Conservation (phyloP, 53 echinoderm and acorn worm genomes). For the Zoroaster sp. region DNA sequence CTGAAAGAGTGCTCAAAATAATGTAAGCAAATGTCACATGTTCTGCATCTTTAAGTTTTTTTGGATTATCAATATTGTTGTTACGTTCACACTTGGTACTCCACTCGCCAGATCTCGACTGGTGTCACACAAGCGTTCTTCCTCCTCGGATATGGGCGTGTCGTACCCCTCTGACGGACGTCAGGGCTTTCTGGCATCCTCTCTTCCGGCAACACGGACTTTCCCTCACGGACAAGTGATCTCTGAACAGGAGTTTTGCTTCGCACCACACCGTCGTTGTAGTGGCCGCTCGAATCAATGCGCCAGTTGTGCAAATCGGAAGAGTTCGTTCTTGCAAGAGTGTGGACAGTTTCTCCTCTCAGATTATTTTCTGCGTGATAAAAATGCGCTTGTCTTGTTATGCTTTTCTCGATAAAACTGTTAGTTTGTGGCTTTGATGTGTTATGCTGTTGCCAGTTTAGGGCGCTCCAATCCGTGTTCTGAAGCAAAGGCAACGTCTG, state of each 20-base stretch:
- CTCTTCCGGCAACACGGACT: too few relatives aligned
- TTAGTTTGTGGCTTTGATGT: too few relatives aligned
- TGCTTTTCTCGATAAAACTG: too few relatives aligned
- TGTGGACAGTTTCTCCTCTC: not conserved
- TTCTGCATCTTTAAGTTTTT: too few relatives aligned
- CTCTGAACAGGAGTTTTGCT: not conserved
- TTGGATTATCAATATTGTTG: too few relatives aligned
- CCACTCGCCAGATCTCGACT: not conserved
- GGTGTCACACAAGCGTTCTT: not conserved
- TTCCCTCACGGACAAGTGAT: not conserved
- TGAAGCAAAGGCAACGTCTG: too few relatives aligned
- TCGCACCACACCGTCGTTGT: constrained; percentile 26
- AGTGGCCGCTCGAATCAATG: not conserved
- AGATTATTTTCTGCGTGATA: not conserved
- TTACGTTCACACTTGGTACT: not conserved
- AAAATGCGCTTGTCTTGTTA: too few relatives aligned
- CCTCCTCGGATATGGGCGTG: constrained; percentile 4
- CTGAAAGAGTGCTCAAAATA: too few relatives aligned
- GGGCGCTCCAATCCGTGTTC: too few relatives aligned
- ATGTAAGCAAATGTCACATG: not conserved
- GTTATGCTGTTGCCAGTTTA: too few relatives aligned
- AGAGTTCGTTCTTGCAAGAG: not conserved
- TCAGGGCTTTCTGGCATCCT: not conserved
- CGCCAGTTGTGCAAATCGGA: not conserved
- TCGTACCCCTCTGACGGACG: not conserved